Evolutionary conservation across 2,888 invertebrate genomes (phyloP).

Genomic region (Nowickia ferox): DNA sequence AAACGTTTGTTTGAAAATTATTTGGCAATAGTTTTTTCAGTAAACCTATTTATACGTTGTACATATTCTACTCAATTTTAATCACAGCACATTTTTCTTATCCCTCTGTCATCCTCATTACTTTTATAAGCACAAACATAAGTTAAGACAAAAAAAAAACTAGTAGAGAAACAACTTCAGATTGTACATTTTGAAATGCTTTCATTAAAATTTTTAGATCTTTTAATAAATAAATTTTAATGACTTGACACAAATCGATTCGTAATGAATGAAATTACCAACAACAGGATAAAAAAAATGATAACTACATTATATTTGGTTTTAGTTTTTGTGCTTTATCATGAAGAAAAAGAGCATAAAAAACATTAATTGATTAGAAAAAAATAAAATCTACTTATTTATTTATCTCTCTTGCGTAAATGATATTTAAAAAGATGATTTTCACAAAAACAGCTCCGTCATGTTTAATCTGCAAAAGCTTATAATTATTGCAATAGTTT

Average conservation of each 20-base stretch:
- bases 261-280: slow-evolving; percentile 10
- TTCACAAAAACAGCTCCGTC: slow-evolving; percentile 1
- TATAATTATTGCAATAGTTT: background rate
- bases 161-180: slow-evolving; percentile 9
- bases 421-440: background rate
- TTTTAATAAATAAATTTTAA: slow-evolving; percentile 18
- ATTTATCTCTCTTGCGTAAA: background rate
- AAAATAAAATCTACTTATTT: background rate
- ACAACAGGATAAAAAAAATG: slow-evolving; percentile 10
- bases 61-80: too few species aligned
- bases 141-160: background rate
- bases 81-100: background rate
- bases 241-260: slow-evolving; percentile 8
- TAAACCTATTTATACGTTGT: too few species aligned
- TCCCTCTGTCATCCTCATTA: background rate
- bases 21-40: too few species aligned
- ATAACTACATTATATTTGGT: background rate
- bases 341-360: background rate
- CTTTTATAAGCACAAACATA: background rate
- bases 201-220: slow-evolving; percentile 12
- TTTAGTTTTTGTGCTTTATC: slow-evolving; percentile 9
- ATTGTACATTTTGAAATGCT: background rate
- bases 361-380: background rate
- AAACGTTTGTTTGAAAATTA: too few species aligned
- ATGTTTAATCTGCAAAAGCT: slow-evolving; percentile 21